Base-by-base conservation (phyloP, 2,888 invertebrate species). In the Hypselothyrea guttata region DNA sequence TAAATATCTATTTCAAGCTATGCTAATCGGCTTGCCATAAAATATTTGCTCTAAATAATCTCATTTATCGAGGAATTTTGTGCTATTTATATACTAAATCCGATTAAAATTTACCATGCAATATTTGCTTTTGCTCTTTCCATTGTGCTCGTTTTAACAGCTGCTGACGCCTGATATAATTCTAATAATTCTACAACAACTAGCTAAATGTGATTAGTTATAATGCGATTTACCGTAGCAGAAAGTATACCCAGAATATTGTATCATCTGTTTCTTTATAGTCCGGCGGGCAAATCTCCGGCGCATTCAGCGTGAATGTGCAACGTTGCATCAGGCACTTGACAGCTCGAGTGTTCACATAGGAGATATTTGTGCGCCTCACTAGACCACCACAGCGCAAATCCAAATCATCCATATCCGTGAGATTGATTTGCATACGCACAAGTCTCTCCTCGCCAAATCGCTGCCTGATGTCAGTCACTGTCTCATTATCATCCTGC, bases 201-300 rank as follows among this genome's bases (percentile, higher is more conserved):
- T n/a, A n/a, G n/a, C n/a, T n/a, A n/a, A n/a, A n/a, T 31, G 9
- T 30, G 4, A 12, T 13, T 4, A 4, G 2, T 37, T 2, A n/a
- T 12, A 16, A 11, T 2, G 22, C 22, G 18, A 74, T 75, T 71
- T 41, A 89, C 89, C 89, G 82, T 62, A 97, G 86, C 49, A 94
- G 90, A 87, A 97, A 96, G 87, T 97, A 97, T 60, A 95, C 92
- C 93, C 95, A 96, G 87, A 97, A 97, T 1, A 94, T 93, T 73
- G 92, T 93, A 84, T 94, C 94, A 67, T 94, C 94, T 54, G 94
- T 94, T 84, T 94, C 94, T 87, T 93, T 94, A 84, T 94, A 95
- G 89, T 95, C 94, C 11, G 95, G 95, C 40, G 95, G 95, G 83
- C 95, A 95, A 64, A 94, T 92, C 87, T 94, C 93, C 13, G 95